These are phyloP conservation scores for Sus cebifrons DNA, from an alignment of 2,797 vertebrate genomes.

Conservation along the genomic window DNA sequence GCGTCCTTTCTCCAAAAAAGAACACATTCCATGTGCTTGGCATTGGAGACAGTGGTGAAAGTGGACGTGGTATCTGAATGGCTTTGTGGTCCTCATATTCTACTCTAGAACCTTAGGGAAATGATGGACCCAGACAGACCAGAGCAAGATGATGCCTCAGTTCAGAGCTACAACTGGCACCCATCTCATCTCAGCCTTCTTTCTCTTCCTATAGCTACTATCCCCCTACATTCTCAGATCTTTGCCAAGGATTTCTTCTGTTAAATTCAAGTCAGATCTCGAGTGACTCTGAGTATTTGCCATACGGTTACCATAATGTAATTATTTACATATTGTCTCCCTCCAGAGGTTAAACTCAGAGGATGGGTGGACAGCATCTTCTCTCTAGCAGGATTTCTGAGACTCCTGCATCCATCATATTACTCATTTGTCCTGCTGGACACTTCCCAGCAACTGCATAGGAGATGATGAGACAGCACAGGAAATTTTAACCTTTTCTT, in stretches of 20 bases:
- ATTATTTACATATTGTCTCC: not conserved
- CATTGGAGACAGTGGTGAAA: not conserved
- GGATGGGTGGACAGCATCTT: not conserved
- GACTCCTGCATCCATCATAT: not conserved
- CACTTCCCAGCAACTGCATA: not conserved
- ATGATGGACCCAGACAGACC: not conserved
- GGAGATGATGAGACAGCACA: not conserved
- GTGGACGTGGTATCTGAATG: not conserved
- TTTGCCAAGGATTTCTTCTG: conserved; percentile 5
- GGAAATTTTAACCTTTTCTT: not conserved
- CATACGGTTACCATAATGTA: not conserved
- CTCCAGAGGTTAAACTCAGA: not conserved
- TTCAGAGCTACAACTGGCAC: not conserved
- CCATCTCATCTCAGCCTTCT: not conserved
- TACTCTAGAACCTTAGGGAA: not conserved
- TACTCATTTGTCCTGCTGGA: not conserved
- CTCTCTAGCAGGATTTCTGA: not conserved
- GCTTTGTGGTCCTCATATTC: not conserved
- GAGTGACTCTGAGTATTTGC: conserved; percentile 31
- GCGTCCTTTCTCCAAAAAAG: not conserved
- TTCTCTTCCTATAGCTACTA: not conserved
- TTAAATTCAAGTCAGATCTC: not conserved
- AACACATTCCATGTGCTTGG: not conserved
- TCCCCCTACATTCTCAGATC: not conserved
- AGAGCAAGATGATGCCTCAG: not conserved